phyloP scores from a whole-genome alignment of 92 coral and sea anemone genomes.

The Chrysogorgia sp. region DNA sequence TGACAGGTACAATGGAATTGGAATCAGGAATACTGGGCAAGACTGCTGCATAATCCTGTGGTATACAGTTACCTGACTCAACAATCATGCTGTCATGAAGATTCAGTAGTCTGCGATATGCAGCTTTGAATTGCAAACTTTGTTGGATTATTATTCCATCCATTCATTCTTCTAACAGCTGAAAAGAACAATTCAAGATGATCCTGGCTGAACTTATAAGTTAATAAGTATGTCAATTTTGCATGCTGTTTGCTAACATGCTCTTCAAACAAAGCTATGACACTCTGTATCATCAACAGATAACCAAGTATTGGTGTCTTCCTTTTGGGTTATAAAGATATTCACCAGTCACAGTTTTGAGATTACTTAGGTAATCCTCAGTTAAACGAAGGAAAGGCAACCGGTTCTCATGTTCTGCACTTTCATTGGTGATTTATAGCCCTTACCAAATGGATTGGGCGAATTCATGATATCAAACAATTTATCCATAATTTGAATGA shows the following conservation, averaged over 20 bases:
- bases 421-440: neutral
- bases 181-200: conserved; percentile 6
- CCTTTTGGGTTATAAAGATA: neutral
- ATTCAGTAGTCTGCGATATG: conserved; percentile 17
- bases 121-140: conserved; percentile 17
- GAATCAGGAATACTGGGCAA: neutral
- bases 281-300: neutral
- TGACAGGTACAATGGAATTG: neutral
- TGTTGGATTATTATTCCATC: conserved; percentile 30
- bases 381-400: neutral
- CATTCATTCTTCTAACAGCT: neutral
- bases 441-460: neutral
- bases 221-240: conserved; percentile 10
- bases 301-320: conserved; percentile 12
- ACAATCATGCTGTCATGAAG: conserved; percentile 16
- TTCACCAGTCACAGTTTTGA: neutral
- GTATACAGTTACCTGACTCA: conserved; percentile 16
- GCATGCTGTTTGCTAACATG: neutral
- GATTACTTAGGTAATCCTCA: neutral
- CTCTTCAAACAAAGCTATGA: conserved; percentile 2
- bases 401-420: neutral
- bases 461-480: conserved; percentile 16
- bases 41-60: conserved; percentile 1
- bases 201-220: conserved; percentile 34
- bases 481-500: conserved; percentile 17